A percentile compares a stretch with the other conserved stretches of the same genome.
Conservation (phyloP, 2,888 invertebrate species). For the Sphaerophoria rueppellii region DNA sequence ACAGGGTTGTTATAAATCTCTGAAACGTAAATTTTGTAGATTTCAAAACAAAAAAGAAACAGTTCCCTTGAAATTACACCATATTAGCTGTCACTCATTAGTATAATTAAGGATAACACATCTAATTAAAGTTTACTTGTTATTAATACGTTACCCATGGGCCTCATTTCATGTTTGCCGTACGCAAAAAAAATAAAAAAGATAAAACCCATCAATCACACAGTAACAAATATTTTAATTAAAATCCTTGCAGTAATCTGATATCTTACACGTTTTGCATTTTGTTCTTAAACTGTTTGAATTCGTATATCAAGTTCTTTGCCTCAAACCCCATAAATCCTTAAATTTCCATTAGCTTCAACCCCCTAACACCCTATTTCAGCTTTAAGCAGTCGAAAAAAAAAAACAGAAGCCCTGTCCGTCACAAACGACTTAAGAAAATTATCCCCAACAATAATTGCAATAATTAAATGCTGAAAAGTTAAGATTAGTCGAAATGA, state of each 20-base stretch:
- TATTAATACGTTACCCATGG: too few species aligned
- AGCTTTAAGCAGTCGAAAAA: background rate
- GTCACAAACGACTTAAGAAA: constrained; percentile 60
- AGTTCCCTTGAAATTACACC: too few species aligned
- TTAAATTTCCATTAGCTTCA: background rate
- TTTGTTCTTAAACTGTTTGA: constrained; percentile 7
- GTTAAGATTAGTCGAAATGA: constrained; percentile 61
- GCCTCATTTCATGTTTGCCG: too few species aligned
- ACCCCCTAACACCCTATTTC: background rate
- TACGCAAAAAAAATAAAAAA: background rate
- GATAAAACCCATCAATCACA: constrained; percentile 25
- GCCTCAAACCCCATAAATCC: background rate
- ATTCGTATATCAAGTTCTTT: constrained; percentile 4
- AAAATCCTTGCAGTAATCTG: constrained; percentile 21
- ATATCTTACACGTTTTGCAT: constrained; percentile 36
- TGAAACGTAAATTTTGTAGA: too few species aligned
- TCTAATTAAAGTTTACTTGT: too few species aligned
- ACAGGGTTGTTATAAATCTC: too few species aligned
- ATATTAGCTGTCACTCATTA: too few species aligned
- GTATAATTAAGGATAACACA: too few species aligned
- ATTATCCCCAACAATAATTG: constrained; percentile 70
- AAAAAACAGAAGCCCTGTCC: constrained; percentile 14
- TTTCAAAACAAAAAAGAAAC: too few species aligned
- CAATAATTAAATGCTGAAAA: constrained; percentile 71
- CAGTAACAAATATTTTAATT: constrained; percentile 24